phyloP scores from a whole-genome alignment of 2,888 invertebrate species.

The Rhogogaster chlorosoma region DNA sequence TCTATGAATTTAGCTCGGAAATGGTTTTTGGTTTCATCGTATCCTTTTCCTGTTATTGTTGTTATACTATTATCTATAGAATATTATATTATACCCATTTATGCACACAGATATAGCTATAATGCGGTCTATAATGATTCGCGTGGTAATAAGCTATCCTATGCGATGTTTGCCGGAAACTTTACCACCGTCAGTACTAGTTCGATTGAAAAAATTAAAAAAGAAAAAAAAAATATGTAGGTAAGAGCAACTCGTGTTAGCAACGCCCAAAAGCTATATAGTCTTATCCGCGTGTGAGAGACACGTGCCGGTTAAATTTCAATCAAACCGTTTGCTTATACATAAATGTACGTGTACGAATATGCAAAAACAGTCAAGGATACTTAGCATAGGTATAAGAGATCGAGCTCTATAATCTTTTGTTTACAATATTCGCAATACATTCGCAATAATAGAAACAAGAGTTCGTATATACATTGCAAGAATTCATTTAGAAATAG shows the following conservation, averaged over 20 bases:
- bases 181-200: background rate
- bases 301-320: background rate
- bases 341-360: background rate
- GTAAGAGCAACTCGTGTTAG: background rate
- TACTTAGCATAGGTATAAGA: background rate
- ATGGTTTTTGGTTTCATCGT: background rate
- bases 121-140: background rate
- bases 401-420: background rate
- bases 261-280: background rate
- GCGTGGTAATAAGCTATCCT: background rate
- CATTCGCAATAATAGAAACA: background rate
- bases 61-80: background rate
- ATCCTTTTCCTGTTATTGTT: background rate
- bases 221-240: background rate
- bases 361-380: constrained; percentile 6
- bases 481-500: background rate
- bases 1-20: background rate
- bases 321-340: background rate
- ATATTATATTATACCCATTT: background rate
- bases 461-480: background rate
- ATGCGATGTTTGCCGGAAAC: background rate
- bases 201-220: background rate
- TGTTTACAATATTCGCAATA: background rate
- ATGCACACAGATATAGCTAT: background rate
- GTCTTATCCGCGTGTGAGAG: background rate